Conservation (phyloP, 2,888 invertebrate species). For the Andrena bucephala region DNA sequence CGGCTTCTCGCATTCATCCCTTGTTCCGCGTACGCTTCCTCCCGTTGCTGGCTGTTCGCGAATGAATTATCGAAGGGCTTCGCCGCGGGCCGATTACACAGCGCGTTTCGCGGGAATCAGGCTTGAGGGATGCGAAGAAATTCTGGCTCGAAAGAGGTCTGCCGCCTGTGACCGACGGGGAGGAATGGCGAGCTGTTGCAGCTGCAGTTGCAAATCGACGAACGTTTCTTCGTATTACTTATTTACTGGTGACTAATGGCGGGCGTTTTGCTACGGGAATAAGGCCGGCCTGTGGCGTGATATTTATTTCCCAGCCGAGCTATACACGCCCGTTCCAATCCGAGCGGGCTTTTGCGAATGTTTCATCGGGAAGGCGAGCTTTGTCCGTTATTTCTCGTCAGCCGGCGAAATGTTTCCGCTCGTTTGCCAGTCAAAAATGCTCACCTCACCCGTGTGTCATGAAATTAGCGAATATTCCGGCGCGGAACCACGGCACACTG, state of each 20-base stretch:
- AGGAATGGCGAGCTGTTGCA: slow-evolving; percentile 44
- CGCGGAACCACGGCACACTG: neutral
- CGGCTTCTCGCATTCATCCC: neutral
- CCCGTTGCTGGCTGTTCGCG: neutral
- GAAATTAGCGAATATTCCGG: slow-evolving; percentile 23
- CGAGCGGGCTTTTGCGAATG: neutral
- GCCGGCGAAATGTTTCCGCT: neutral
- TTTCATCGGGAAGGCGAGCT: neutral
- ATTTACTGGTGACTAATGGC: slow-evolving; percentile 57
- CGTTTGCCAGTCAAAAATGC: neutral
- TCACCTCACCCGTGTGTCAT: neutral
- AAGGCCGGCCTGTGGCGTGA: neutral
- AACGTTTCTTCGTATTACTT: slow-evolving; percentile 43
- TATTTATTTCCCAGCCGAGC: neutral
- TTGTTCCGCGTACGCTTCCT: neutral
- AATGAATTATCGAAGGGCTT: slow-evolving; percentile 16
- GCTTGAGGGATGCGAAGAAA: slow-evolving; percentile 15
- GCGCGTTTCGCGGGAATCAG: slow-evolving; percentile 20
- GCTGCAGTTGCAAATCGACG: slow-evolving; percentile 18
- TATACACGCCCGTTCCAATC: neutral
- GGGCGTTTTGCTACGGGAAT: slow-evolving; percentile 20
- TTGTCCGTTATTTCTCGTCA: neutral
- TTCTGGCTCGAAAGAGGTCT: slow-evolving; percentile 1
- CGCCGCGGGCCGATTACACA: slow-evolving; percentile 7
- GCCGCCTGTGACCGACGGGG: slow-evolving; percentile 39